Evolutionary conservation across 2,888 invertebrate species (phyloP).

Genomic region (Polydrusus tereticollis): DNA sequence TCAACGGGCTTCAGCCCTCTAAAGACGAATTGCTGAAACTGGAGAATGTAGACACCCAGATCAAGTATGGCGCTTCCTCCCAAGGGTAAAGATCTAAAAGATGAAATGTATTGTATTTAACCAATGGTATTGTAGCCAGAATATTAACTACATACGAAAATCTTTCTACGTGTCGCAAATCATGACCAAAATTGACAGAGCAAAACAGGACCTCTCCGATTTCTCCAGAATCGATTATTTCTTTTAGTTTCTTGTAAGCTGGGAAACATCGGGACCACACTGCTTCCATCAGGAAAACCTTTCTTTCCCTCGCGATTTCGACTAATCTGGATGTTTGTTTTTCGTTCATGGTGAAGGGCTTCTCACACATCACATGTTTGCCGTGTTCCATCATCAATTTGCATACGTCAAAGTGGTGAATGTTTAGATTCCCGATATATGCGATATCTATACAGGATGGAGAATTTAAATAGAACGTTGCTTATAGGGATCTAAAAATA

Average conservation of each 20-base stretch:
- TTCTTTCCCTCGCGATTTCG: conserved; percentile 76
- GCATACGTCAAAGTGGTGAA: conserved; percentile 78
- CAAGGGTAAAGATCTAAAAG: conserved; percentile 64
- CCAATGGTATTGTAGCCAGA: not conserved
- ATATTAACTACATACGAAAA: conserved; percentile 70
- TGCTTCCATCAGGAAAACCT: conserved; percentile 88
- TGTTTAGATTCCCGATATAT: conserved; percentile 85
- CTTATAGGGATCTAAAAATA: no score
- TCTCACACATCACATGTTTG: conserved; percentile 92
- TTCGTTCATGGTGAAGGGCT: conserved; percentile 86
- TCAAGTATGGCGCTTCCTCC: conserved; percentile 85
- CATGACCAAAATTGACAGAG: conserved; percentile 78
- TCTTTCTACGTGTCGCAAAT: conserved; percentile 71
- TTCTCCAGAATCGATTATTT: conserved; percentile 75
- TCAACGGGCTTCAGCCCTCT: conserved; percentile 75
- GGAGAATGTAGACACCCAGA: conserved; percentile 83
- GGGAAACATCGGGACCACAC: conserved; percentile 93
- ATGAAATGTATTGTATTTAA: not conserved
- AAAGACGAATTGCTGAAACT: conserved; percentile 80
- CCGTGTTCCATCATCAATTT: conserved; percentile 83
- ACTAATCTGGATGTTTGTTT: conserved; percentile 81
- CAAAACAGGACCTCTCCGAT: conserved; percentile 82
- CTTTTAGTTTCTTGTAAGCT: conserved; percentile 76
- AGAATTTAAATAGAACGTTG: no score
- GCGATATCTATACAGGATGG: no score